Evolutionary conservation across 2,888 invertebrate genomes (phyloP).

Genomic region (Epirrita christyi): DNA sequence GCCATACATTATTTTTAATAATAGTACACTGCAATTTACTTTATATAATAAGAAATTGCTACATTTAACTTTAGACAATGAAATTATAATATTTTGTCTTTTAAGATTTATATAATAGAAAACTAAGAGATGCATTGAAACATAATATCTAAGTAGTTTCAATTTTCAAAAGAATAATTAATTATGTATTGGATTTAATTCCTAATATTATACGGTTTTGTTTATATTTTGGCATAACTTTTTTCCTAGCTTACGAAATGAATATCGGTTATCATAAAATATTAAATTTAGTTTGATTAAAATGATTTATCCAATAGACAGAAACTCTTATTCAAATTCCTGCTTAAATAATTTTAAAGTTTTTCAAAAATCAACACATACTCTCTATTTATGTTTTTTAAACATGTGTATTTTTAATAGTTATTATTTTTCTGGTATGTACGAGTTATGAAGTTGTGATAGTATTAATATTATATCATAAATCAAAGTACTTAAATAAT

Average conservation of each 20-base stretch:
- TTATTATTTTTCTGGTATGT: conserved; percentile 8
- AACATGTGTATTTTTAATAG: no score
- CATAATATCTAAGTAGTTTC: neutral
- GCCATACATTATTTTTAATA: conserved; percentile 67
- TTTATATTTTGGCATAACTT: no score
- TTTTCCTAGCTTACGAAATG: no score
- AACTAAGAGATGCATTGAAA: neutral
- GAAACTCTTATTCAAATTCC: no score
- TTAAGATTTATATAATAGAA: neutral
- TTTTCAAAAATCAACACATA: no score
- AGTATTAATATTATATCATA: conserved; percentile 40
- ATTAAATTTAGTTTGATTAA: no score
- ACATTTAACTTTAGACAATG: conserved; percentile 22
- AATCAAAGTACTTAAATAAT: neutral
- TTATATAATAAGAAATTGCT: conserved; percentile 51
- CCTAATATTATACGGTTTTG: no score
- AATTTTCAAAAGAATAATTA: neutral
- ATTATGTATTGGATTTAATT: no score
- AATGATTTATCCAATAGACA: no score
- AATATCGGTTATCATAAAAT: no score
- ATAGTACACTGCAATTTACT: conserved; percentile 58
- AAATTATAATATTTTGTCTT: conserved; percentile 5
- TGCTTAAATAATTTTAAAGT: no score
- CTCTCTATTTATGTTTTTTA: no score
- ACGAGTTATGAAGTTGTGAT: conserved; percentile 51